Conservation (phyloP, 1,140 invertebrate species). For the Megalopta genalis region DNA sequence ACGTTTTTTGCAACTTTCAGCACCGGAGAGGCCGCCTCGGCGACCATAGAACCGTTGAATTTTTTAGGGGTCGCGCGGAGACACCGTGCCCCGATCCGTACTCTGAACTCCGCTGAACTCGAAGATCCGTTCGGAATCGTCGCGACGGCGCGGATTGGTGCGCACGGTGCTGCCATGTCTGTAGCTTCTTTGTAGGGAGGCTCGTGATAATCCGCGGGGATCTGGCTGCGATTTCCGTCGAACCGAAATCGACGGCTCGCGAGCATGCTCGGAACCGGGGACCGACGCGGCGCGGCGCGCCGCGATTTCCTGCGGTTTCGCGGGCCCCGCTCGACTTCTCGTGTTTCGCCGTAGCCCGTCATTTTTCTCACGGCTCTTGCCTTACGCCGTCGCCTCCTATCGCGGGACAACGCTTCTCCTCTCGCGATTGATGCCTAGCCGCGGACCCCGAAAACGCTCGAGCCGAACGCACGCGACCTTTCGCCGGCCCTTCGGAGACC, state of each 20-base stretch:
- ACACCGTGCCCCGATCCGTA: background rate
- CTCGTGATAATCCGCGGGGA: too few relatives aligned
- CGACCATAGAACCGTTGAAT: conserved; percentile 20
- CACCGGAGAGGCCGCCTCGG: background rate
- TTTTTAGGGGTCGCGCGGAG: conserved; percentile 8
- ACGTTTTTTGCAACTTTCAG: conserved; percentile 14
- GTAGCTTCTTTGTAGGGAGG: too few relatives aligned
- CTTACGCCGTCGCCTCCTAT: conserved; percentile 8
- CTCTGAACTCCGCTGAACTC: background rate
- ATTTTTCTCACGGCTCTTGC: conserved; percentile 46
- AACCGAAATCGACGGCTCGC: conserved; percentile 9
- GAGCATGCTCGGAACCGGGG: background rate
- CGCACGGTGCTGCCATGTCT: too few relatives aligned
- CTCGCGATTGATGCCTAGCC: background rate
- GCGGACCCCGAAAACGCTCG: background rate
- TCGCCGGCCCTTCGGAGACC: too few relatives aligned
- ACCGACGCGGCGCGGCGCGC: too few relatives aligned
- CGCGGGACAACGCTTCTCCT: background rate
- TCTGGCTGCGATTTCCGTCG: background rate
- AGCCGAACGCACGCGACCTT: background rate
- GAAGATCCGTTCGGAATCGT: background rate
- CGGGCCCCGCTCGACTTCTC: conserved; percentile 36
- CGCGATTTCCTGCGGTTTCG: conserved; percentile 43
- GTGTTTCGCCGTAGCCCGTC: conserved; percentile 24
- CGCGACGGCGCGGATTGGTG: too few relatives aligned